phyloP scores from a whole-genome alignment of 1,140 invertebrate genomes.

The Stenopsyche tienmushanensis region DNA sequence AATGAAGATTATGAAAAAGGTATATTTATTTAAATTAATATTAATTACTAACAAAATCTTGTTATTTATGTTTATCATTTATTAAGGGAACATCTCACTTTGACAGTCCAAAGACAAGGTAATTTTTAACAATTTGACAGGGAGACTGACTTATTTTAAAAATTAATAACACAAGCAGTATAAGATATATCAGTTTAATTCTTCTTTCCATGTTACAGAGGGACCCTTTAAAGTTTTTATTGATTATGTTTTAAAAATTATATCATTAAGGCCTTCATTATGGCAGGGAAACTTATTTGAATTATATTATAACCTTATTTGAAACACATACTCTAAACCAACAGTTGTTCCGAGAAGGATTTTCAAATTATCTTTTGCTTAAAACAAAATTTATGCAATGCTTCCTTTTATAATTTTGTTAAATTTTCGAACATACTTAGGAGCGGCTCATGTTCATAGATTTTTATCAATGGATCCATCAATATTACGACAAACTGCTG shows the following conservation, averaged over 20 bases:
- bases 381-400: neutral
- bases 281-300: no score
- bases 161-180: no score
- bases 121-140: neutral
- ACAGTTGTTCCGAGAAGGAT: neutral
- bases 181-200: no score
- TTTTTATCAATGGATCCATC: slow-evolving; percentile 95
- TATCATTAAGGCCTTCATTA: no score
- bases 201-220: no score
- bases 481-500: slow-evolving; percentile 75
- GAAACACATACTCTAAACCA: neutral
- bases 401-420: neutral
- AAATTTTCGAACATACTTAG: slow-evolving; percentile 36
- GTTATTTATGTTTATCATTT: neutral
- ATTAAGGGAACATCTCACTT: no score
- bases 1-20: slow-evolving; percentile 91
- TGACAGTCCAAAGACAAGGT: neutral
- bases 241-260: no score
- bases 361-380: neutral
- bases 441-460: slow-evolving; percentile 91
- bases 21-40: slow-evolving; percentile 28
- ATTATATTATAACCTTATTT: neutral
- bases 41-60: neutral
- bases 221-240: no score
- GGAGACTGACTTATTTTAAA: no score